phyloP scores from a whole-genome alignment of 1,140 invertebrate species.

The Papilio xuthus region DNA sequence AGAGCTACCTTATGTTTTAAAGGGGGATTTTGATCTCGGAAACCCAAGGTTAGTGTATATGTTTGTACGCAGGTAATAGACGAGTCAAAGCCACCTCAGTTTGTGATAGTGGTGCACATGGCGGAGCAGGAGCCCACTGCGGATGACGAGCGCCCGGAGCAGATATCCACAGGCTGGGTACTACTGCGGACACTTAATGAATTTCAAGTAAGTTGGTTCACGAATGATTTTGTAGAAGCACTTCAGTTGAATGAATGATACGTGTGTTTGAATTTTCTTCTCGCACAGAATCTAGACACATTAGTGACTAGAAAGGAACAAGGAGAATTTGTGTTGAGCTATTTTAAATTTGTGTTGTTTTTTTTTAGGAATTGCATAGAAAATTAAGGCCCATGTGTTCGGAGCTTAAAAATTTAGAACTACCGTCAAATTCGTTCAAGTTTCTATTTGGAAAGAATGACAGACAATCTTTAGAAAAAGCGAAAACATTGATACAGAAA shows the following conservation, averaged over 20 bases:
- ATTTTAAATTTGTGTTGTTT: constrained; percentile 38
- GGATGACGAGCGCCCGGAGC: constrained; percentile 82
- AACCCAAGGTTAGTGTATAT: no score
- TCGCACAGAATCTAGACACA: not conserved
- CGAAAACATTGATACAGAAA: constrained; percentile 91
- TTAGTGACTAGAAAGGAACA: not conserved
- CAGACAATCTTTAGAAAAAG: constrained; percentile 89
- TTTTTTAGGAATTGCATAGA: constrained; percentile 88
- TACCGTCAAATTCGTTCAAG: constrained; percentile 90
- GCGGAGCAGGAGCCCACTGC: constrained; percentile 80
- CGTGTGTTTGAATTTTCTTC: not conserved
- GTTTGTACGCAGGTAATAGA: constrained; percentile 83
- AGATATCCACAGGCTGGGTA: constrained; percentile 91
- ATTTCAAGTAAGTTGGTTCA: constrained; percentile 83
- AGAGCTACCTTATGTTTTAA: no score
- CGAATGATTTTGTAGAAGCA: constrained; percentile 1
- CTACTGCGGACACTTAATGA: constrained; percentile 91
- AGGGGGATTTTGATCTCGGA: not conserved
- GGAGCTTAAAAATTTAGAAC: constrained; percentile 89
- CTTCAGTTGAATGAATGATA: no score
- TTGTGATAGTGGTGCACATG: constrained; percentile 91
- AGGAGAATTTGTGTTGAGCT: constrained; percentile 9
- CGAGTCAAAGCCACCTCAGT: constrained; percentile 90
- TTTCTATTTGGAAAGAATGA: constrained; percentile 91
- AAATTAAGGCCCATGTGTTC: constrained; percentile 91